Base-by-base conservation (phyloP, 2,888 invertebrate genomes). In the Cremastobaeus sp. region DNA sequence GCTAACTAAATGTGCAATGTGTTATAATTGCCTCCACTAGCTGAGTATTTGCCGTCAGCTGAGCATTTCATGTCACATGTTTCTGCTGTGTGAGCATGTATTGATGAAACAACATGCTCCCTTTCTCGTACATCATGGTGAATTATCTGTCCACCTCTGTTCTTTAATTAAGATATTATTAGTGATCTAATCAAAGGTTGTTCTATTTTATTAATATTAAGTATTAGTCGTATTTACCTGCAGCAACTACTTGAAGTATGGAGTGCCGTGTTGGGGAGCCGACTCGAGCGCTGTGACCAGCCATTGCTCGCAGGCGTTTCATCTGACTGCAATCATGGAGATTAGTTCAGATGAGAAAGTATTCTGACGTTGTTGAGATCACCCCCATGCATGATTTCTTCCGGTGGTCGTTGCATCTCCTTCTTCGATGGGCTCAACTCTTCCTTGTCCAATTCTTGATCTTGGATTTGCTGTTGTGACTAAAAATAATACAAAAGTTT, bases 1-100 rank as follows among this genome's bases (percentile, higher is more conserved):
- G 81, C 88, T 5, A 94, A 91, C 98, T 98, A 99, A 65, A 99
- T 93, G 88, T 97, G 95, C 2, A 99, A 91, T 76, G 96, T 89
- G 88, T 99, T 98, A 88, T 99, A 99, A 83, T 99, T 99, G 45
- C 97, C 98, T 30, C 99, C 99, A 48, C 97, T 97, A 0, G 98
- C 98, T 72, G 99, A 90, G 87, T 95, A 95, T 80, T 94, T 93
- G 48, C 96, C 96, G 87, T 98, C 97, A 0, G 94, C 94, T 0
- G 98, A 98, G 99, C 99, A 99, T 87, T 95, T 95, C 21, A 99
- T 88, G 0, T 98, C 98, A 85, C 99, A 99, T 57, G 93, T 92
- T 89, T 94, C 94, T 86, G 94, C 94, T 0, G 92, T 89, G 84
- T 96, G 96, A 4, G 92, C 94, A 6, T 89, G 88, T 43, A 96